Evolutionary conservation across 2,888 invertebrate genomes (phyloP), one percentile per base, ranked within the genome.

Genomic region (Cryptus viduatorius): DNA sequence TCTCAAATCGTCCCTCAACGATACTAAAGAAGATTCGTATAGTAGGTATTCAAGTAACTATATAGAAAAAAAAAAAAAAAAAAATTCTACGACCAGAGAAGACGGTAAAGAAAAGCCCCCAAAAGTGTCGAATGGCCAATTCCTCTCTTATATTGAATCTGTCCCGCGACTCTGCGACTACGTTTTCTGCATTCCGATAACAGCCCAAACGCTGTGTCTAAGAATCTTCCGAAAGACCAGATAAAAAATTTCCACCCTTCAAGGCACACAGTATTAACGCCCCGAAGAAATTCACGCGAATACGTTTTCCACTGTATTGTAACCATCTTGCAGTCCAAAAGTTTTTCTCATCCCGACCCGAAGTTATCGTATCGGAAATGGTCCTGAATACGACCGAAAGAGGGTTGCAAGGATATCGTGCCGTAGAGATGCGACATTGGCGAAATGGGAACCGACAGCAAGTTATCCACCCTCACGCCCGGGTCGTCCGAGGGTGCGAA

Each of bases 161-260:
- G 53, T 19, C 29, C 12, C n/a, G 59, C 24, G 68, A 68, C 59
- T 78, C 44, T 42, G 19, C 12, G 59, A 16, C 46, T 59, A 68
- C 68, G 68, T 16, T 46, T 59, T 69, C 68, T 68, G 77, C 77
- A 61, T 78, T 59, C 53, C 61, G 68, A 68, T 78, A 67, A 56
- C 76, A n/a, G 65, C 19, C 50, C 64, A 37, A 37, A 4, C 37
- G 37, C 1, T 37, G 37, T 8, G 37, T 37, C 37, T 37, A 5
- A 37, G 37, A 7, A 8, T 8, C 37, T 37, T 8, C 1, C 37
- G 37, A 37, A 37, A 37, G 1, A 1, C 4, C 4, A 8, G 37
- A 37, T 8, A 8, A 37, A 37, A 8, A 37, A 37, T 24, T 3
- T 24, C 24, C 24, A 24, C 24, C 24, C 24, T 24, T 3, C 24